A percentile compares a stretch with the other conserved stretches of the same genome.
Conservation (phyloP, 2,113 vertebrate genomes). For the Myrmophylax atrothorax region DNA sequence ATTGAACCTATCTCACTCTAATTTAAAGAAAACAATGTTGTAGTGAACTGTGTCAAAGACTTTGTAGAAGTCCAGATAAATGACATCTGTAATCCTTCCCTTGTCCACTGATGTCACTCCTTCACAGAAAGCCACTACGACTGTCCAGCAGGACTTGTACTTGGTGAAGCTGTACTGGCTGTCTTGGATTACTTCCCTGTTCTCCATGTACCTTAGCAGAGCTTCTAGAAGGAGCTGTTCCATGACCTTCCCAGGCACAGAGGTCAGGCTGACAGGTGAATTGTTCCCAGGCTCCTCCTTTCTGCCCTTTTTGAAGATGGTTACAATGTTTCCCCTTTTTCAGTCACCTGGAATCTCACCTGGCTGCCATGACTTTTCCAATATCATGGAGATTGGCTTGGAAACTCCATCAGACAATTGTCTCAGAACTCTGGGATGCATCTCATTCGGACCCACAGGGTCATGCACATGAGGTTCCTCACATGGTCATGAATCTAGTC, state of each 20-base stretch:
- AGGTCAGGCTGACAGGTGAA: neutral
- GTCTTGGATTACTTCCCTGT: neutral
- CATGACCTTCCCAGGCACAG: neutral
- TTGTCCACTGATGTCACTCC: neutral
- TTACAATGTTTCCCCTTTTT: neutral
- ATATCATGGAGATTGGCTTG: neutral
- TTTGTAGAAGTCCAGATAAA: neutral
- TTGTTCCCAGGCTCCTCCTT: neutral
- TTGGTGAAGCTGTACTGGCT: neutral
- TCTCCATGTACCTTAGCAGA: neutral
- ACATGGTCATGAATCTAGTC: neutral
- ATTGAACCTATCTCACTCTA: no score
- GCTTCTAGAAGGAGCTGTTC: neutral
- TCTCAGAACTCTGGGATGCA: neutral
- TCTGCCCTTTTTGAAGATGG: neutral
- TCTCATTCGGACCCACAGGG: neutral
- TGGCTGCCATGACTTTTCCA: neutral
- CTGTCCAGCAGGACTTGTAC: neutral
- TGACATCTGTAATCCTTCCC: neutral
- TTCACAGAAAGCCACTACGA: neutral
- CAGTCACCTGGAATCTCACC: neutral
- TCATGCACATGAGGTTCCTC: neutral
- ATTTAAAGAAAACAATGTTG: neutral
- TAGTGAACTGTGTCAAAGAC: neutral
- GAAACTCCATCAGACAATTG: neutral